Percentiles rank a stretch among this genome's conserved stretches.
Conservation (phyloP, 2,888 invertebrate species). For the Dorcus parallelipipedus region DNA sequence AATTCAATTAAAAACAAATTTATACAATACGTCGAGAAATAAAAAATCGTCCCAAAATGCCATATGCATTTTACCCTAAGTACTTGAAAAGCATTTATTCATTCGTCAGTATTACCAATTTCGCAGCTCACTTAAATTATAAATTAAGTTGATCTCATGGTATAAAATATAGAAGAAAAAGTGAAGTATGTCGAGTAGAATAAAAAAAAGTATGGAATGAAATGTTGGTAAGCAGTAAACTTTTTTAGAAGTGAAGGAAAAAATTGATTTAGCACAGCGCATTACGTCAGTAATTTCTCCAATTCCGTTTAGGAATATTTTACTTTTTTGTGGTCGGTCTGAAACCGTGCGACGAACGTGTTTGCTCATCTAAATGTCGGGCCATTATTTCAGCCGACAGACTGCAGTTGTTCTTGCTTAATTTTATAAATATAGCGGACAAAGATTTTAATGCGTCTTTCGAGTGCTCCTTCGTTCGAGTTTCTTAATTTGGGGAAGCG, state of each 20-base stretch:
- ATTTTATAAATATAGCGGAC: constrained; percentile 37
- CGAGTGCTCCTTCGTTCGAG: constrained; percentile 23
- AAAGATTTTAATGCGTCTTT: constrained; percentile 36
- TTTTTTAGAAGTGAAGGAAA: background rate
- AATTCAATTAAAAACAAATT: no score
- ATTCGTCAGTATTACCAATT: no score
- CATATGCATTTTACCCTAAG: no score
- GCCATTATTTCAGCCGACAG: constrained; percentile 27
- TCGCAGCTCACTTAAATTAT: no score
- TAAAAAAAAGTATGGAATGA: no score
- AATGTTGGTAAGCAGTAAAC: no score
- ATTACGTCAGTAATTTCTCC: constrained; percentile 3
- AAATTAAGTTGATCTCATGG: no score
- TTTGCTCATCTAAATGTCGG: constrained; percentile 26
- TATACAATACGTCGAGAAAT: no score
- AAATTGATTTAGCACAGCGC: constrained; percentile 2
- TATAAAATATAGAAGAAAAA: no score
- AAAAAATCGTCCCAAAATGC: no score
- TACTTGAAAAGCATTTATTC: no score
- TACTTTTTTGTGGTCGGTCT: constrained; percentile 3
- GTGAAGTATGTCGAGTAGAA: no score
- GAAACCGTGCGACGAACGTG: constrained; percentile 22
- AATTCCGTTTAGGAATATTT: constrained; percentile 3
- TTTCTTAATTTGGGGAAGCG: constrained; percentile 34
- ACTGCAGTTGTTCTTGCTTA: constrained; percentile 32